Base-by-base conservation (phyloP, 2,797 vertebrate genomes). In the Halcyon leucocephala region DNA sequence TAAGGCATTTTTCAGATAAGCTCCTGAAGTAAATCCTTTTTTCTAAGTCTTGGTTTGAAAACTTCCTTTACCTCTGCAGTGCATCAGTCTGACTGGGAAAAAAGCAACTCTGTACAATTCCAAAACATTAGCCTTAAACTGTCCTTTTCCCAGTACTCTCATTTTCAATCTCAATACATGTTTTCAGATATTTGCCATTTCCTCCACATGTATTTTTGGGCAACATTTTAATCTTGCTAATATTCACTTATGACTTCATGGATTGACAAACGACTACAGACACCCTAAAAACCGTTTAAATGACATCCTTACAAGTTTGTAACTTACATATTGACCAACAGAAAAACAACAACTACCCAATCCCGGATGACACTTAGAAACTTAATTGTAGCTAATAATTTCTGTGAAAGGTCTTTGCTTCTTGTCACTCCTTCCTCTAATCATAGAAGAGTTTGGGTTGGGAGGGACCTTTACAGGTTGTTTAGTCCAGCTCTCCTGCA, bases 61-160 rank as follows among this genome's bases (percentile, higher is more conserved):
- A 35, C 1, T 62, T 73, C 5, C 6, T 42, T 82, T 31, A 8
- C 2, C 6, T 1, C 18, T 80, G 10, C 6, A 37, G 4, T 58
- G 7, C 6, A 7, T 62, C 41, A 33, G 21, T 44, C 4, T 76
- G 44, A 44, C 7, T 33, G 4, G 6, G 25, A 69, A 73, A 82
- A 51, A 2, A 13, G 0, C 1, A 61, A 29, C 13, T 0, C 7
- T 41, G 7, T 7, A 37, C 3, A 48, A 5, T 70, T 85, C 10
- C 35, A 44, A 60, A 44, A 60, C 1, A 1, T 42, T 48, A 73
- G 9, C 4, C 16, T 46, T 83, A 44, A 66, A 41, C 20, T 69
- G 4, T 16, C 14, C 4, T 60, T 74, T 84, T 48, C 18, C 14
- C 29, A 55, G 12, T 33, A 18, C 1, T 52, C 19, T 83, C 4